phyloP scores from a whole-genome alignment of 2,888 invertebrate genomes.

The Sepioteuthis lessoniana region DNA sequence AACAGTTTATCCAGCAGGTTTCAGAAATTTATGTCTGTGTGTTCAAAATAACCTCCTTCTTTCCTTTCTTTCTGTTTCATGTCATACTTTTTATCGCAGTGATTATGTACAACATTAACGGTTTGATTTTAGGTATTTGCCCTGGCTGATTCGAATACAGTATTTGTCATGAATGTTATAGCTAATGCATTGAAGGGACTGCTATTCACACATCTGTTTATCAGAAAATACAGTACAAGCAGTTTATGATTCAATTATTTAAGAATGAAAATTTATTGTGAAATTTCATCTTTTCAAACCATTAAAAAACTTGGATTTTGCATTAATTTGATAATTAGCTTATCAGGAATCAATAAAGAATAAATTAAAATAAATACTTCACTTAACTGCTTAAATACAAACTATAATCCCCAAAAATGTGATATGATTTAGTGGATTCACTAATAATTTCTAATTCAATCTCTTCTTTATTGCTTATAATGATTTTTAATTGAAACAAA shows the following conservation, averaged over 20 bases:
- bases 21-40: no score
- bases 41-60: no score
- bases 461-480: neutral
- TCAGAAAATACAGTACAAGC: neutral
- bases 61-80: no score
- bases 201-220: neutral
- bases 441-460: neutral
- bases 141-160: no score
- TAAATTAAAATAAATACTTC: neutral
- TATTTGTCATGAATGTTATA: no score
- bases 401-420: neutral
- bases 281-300: neutral
- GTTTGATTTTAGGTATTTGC: no score
- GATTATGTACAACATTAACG: no score
- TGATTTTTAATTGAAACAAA: neutral
- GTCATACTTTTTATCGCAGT: no score
- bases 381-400: neutral
- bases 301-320: neutral
- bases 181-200: no score
- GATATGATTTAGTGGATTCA: neutral
- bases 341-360: neutral
- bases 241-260: neutral
- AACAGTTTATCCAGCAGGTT: no score
- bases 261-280: neutral
- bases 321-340: neutral